Conservation (phyloP, 2,888 invertebrate genomes). For the Fragum fragum region DNA sequence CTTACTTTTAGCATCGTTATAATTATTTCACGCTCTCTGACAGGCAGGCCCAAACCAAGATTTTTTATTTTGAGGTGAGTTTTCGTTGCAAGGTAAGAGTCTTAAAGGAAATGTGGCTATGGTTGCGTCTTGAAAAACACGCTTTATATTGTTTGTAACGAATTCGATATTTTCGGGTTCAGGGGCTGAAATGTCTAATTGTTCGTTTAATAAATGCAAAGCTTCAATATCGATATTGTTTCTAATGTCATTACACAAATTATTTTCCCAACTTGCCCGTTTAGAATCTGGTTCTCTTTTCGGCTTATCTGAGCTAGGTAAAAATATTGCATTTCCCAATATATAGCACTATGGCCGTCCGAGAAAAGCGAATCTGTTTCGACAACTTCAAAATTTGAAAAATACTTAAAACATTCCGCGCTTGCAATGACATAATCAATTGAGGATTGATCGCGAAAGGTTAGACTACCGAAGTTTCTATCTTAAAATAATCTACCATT, state of each 20-base stretch:
- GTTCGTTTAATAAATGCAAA: background rate
- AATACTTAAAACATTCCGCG: constrained; percentile 1
- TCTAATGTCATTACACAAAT: background rate
- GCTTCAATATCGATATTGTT: background rate
- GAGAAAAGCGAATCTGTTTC: constrained; percentile 24
- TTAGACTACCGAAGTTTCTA: background rate
- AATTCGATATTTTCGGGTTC: constrained; percentile 1
- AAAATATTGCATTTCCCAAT: background rate
- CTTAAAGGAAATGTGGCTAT: background rate
- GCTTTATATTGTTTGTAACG: background rate
- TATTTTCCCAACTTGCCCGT: constrained; percentile 14
- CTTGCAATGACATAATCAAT: constrained; percentile 33
- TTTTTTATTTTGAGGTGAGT: background rate
- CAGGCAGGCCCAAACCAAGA: too few relatives aligned
- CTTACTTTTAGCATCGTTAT: too few relatives aligned
- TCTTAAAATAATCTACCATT: constrained; percentile 34
- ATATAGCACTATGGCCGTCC: constrained; percentile 1
- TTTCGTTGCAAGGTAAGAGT: background rate
- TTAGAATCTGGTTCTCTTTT: background rate
- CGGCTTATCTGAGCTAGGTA: background rate
- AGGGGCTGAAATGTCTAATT: too few relatives aligned
- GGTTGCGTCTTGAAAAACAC: background rate
- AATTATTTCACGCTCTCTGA: too few relatives aligned
- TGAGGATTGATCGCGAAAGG: constrained; percentile 29
- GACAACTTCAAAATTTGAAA: constrained; percentile 27